Conservation (phyloP, 2,113 vertebrate species). For the Strix uralensis region DNA sequence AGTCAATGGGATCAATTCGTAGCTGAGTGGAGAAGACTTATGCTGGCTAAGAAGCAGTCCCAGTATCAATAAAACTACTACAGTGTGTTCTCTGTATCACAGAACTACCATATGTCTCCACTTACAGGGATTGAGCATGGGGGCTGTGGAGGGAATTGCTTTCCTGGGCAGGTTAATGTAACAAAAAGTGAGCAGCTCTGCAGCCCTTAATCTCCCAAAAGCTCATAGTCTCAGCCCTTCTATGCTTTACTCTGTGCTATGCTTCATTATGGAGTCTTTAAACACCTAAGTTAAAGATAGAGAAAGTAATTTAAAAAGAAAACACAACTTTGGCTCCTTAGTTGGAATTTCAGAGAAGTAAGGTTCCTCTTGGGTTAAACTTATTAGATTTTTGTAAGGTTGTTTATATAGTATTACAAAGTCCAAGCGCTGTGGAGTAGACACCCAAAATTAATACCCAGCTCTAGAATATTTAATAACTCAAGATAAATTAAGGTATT, state of each 20-base stretch:
- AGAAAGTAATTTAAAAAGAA: slow-evolving; percentile 28
- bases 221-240: neutral
- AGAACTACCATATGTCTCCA: slow-evolving; percentile 32
- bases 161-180: slow-evolving; percentile 41
- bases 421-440: neutral
- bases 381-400: neutral
- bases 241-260: neutral
- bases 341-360: neutral
- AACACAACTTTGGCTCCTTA: neutral
- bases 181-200: neutral
- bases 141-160: neutral
- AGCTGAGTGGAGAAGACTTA: neutral
- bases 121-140: neutral
- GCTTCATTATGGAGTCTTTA: slow-evolving; percentile 25
- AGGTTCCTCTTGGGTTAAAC: neutral
- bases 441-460: neutral
- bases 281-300: slow-evolving; percentile 20
- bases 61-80: slow-evolving; percentile 15
- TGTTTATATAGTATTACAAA: neutral
- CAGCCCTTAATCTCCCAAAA: slow-evolving; percentile 42
- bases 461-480: neutral
- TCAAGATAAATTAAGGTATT: neutral
- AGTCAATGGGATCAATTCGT: slow-evolving; percentile 7
- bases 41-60: neutral
- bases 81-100: neutral